Evolutionary conservation across 2,888 invertebrate species (phyloP), one percentile per base, ranked within the genome.

Genomic region (Entomobrya proxima): DNA sequence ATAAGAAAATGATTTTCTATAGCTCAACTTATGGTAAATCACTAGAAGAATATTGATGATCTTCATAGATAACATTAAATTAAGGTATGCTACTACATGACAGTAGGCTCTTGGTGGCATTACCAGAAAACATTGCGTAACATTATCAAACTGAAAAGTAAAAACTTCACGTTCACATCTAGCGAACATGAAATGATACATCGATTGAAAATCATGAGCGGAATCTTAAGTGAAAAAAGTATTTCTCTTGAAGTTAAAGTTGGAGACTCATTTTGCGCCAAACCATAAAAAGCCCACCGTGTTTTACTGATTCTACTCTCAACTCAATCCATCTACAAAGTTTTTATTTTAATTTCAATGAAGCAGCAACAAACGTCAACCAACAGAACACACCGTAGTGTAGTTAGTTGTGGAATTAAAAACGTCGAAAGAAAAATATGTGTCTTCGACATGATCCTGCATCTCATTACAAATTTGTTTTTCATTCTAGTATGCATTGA

Each of bases 31-130:
- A 27, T 55, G 5, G 24, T 27, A 55, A 55, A 32, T 40, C 40
- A n/a, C n/a, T 21, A 18, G 24, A 67, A 24, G 67, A 72, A 50
- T 72, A 72, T 72, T 72, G 50, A 72, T 72, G 72, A 69, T 72
- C 50, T 50, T 47, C 27, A 40, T 47, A 24, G 44, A 44, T 69
- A 67, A n/a, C n/a, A n/a, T n/a, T n/a, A n/a, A n/a, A n/a, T n/a
- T n/a, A n/a, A n/a, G n/a, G n/a, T n/a, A n/a, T n/a, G n/a, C n/a
- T n/a, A n/a, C n/a, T n/a, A n/a, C n/a, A n/a, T n/a, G n/a, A n/a
- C n/a, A n/a, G n/a, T n/a, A n/a, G n/a, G n/a, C n/a, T n/a, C n/a
- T n/a, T n/a, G n/a, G n/a, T n/a, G n/a, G n/a, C n/a, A n/a, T n/a
- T n/a, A n/a, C n/a, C n/a, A n/a, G n/a, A n/a, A n/a, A n/a, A n/a